Evolutionary conservation across 2,797 vertebrate species (phyloP).

Genomic region (Menidia menidia): DNA sequence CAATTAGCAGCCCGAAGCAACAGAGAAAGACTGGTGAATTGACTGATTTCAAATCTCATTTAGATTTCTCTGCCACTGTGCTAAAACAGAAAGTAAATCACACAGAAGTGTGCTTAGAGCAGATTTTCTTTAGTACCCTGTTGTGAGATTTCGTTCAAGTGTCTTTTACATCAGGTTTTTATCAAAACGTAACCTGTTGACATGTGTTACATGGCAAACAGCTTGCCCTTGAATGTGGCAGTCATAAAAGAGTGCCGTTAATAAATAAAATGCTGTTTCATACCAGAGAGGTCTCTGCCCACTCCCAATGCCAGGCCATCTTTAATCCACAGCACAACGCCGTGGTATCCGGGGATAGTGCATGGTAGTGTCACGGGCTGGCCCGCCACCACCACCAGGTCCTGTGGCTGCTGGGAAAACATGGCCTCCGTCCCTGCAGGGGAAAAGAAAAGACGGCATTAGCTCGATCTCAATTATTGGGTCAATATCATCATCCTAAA

Average conservation of each 20-base stretch:
- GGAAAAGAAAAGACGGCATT: not conserved
- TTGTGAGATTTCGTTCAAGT: constrained; percentile 31
- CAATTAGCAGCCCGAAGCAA: constrained; percentile 71
- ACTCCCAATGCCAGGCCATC: constrained; percentile 95
- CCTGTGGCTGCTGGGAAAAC: constrained; percentile 97
- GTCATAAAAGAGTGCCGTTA: constrained; percentile 38
- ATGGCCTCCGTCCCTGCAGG: constrained; percentile 86
- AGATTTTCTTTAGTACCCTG: constrained; percentile 20
- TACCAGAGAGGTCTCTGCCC: constrained; percentile 95
- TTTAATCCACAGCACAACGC: constrained; percentile 97
- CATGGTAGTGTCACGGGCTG: constrained; percentile 94
- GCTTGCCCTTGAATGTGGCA: constrained; percentile 40
- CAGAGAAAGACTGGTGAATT: constrained; percentile 58
- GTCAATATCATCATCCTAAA: not conserved
- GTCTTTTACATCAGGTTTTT: constrained; percentile 35
- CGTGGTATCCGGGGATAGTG: constrained; percentile 93
- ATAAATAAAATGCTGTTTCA: constrained; percentile 33
- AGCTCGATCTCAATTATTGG: constrained; percentile 3
- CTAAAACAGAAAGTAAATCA: constrained; percentile 36
- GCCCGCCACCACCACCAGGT: constrained; percentile 95
- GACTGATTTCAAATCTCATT: constrained; percentile 53
- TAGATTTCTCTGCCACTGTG: constrained; percentile 42
- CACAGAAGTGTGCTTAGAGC: constrained; percentile 22
- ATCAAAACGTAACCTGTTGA: constrained; percentile 36
- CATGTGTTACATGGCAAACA: constrained; percentile 39